Evolutionary conservation across 2,113 vertebrate genomes (phyloP).

Genomic region (Cyprinodon variegatus): DNA sequence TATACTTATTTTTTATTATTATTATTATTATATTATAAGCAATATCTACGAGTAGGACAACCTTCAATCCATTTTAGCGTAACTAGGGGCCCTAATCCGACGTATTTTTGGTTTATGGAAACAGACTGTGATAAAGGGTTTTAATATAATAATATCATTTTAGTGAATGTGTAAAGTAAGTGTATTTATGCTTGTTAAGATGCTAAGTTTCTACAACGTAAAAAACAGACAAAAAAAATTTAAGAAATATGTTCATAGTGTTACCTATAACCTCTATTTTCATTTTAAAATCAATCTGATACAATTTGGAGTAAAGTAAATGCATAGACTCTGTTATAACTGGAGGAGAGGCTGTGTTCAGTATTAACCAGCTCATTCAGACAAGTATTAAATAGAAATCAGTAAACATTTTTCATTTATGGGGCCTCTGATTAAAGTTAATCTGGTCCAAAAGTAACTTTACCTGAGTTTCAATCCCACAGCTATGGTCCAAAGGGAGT

Average conservation of each 20-base stretch:
- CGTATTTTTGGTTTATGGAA: not conserved
- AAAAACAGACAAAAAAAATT: not conserved
- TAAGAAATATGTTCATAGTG: not conserved
- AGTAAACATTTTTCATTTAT: not conserved
- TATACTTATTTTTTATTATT: not conserved
- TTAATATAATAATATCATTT: not conserved
- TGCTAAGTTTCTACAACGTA: not conserved
- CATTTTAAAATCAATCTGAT: not conserved
- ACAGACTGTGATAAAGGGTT: not conserved
- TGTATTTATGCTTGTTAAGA: not conserved
- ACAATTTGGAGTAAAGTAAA: not conserved
- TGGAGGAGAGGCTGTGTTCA: not conserved
- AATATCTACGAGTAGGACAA: not conserved
- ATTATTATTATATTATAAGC: not conserved
- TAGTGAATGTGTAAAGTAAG: not conserved
- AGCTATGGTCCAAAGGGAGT: not conserved
- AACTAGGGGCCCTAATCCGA: not conserved
- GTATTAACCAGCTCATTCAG: not conserved
- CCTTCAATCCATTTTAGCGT: not conserved
- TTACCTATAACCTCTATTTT: not conserved
- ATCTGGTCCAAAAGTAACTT: not conserved
- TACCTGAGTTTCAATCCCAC: not conserved
- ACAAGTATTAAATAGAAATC: not conserved
- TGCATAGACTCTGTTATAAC: not conserved
- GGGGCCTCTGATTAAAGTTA: not conserved